Base-by-base conservation (phyloP, 2,113 vertebrate genomes). In the Ciconia boyciana region DNA sequence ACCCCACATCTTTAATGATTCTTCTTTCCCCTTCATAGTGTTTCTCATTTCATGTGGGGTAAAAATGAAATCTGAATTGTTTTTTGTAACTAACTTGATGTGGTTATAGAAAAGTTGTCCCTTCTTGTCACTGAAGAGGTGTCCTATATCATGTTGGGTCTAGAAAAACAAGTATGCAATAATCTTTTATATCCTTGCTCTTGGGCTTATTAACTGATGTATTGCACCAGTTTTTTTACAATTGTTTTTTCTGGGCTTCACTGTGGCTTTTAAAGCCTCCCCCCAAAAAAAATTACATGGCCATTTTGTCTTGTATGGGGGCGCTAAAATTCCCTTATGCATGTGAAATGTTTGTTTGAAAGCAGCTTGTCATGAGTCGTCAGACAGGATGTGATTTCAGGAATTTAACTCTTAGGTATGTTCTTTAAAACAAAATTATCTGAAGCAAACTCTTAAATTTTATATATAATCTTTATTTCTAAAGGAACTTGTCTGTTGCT, bases 1-100 rank as follows among this genome's bases (percentile, higher is more conserved):
- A 96, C 89, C 95, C 83, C 78, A 91, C 49, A 76, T 87, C 74
- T 95, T 95, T 60, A 91, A 57, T 84, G 78, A 91, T 93, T 95
- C 83, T 96, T 96, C 83, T 92, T 83, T 95, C 49, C 29, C 25
- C 61, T 80, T 86, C 26, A n/a, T n/a, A 48, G 7, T 76, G 24
- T 79, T 78, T 93, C 77, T 74, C 16, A 31, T 90, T 82, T 91
- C 7, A 19, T 18, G 4, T 4, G 1, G n/a, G 10, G 22, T 89
- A 62, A 60, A 89, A 93, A 57, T 48, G 32, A 89, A 87, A 71
- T 52, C 28, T 31, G 71, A 93, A 93, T 93, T 46, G 69, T 7
- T 83, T 84, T 83, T 90, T 96, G 18, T 69, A 81, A 88, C 84
- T 95, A 51, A 46, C 90, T 93, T 87, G 61, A 44, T 84, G 82